These are phyloP conservation scores for Sakesphorus luctuosus DNA, from an alignment of 2,113 vertebrate species.

Conservation along the genomic window DNA sequence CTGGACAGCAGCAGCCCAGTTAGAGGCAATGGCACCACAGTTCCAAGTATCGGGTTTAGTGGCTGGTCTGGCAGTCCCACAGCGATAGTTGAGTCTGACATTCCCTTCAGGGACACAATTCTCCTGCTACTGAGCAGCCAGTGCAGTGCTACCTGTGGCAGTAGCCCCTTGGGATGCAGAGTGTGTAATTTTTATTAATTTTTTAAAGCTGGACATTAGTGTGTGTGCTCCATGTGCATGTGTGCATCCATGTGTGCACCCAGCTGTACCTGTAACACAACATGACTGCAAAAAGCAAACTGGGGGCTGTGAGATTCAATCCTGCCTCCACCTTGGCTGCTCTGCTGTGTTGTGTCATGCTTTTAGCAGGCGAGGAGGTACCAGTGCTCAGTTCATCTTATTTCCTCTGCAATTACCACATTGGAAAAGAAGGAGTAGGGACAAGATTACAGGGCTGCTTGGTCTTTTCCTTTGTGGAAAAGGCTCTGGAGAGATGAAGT, in stretches of 20 bases:
- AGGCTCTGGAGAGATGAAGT: conserved; percentile 24
- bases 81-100: accelerated
- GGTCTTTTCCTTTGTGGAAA: background rate
- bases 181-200: accelerated
- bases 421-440: background rate
- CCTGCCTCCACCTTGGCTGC: background rate
- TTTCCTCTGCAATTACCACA: background rate
- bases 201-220: background rate
- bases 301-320: background rate
- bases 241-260: accelerated
- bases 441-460: conserved; percentile 14
- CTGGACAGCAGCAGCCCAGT: background rate
- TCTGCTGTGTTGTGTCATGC: accelerated
- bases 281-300: background rate
- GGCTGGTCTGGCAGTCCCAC: background rate
- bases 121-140: background rate
- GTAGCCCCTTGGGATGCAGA: background rate
- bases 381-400: background rate
- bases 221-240: background rate
- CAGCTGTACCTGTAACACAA: background rate
- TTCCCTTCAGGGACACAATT: background rate
- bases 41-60: accelerated
- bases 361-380: background rate
- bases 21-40: background rate
- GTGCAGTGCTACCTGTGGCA: background rate